Percentiles rank a stretch among this genome's conserved stretches.
These are phyloP conservation scores for Callosobruchus maculatus DNA, from an alignment of 2,888 invertebrate species.

Conservation along the genomic window DNA sequence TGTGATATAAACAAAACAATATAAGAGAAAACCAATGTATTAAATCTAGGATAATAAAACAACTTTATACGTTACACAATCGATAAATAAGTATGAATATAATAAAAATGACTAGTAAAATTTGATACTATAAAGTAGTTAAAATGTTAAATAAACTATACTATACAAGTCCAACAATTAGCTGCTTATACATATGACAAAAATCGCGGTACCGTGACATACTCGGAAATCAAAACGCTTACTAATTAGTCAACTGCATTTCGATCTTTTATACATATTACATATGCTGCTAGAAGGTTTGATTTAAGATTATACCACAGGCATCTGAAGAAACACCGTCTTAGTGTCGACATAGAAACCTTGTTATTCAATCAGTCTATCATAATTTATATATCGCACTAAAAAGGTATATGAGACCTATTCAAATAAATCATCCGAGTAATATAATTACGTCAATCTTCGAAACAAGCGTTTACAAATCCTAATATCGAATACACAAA, in stretches of 20 bases:
- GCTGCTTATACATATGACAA: constrained; percentile 29
- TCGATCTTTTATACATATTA: neutral
- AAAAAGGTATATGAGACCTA: constrained; percentile 7
- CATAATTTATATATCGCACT: neutral
- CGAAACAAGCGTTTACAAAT: neutral
- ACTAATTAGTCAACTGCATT: neutral
- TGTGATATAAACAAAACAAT: constrained; percentile 9
- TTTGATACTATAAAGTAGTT: constrained; percentile 29
- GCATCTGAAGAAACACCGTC: neutral
- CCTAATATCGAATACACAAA: neutral
- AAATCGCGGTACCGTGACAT: neutral
- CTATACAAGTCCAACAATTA: constrained; percentile 43
- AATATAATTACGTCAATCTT: neutral
- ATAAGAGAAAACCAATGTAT: constrained; percentile 38
- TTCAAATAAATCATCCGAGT: constrained; percentile 8
- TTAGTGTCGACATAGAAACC: neutral
- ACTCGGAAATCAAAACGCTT: neutral
- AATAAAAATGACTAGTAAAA: constrained; percentile 49
- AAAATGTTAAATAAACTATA: constrained; percentile 46
- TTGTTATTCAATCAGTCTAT: neutral
- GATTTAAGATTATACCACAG: neutral
- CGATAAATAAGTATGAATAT: constrained; percentile 40
- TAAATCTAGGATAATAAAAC: constrained; percentile 44
- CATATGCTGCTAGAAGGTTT: neutral
- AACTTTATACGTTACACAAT: constrained; percentile 42